Percentiles rank a stretch among this genome's conserved stretches.
These are phyloP conservation scores for Alosa sapidissima DNA, from an alignment of 2,797 vertebrate species.

Conservation along the genomic window DNA sequence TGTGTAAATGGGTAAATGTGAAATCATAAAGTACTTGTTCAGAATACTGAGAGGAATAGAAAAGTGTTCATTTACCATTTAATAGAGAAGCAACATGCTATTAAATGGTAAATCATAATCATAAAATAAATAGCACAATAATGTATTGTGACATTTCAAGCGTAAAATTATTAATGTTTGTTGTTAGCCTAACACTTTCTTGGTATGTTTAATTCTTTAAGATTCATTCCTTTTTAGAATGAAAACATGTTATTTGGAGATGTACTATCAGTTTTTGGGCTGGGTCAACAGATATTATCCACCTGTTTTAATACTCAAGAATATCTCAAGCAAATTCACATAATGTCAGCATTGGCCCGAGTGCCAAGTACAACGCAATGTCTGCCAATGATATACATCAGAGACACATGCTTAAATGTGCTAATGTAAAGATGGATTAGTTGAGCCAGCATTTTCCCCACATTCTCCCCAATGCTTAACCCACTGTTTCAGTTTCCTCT, in stretches of 20 bases:
- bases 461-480: neutral
- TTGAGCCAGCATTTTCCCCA: neutral
- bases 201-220: no score
- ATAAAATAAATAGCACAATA: no score
- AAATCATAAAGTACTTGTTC: no score
- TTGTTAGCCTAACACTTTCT: neutral
- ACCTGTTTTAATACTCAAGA: no score
- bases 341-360: neutral
- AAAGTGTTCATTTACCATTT: no score
- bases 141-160: no score
- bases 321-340: neutral
- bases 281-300: no score
- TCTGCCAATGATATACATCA: neutral
- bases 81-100: no score
- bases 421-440: neutral
- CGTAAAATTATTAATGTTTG: no score
- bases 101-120: no score
- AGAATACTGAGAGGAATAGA: no score
- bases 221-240: neutral
- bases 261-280: neutral
- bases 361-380: neutral
- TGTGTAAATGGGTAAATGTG: no score
- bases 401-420: neutral
- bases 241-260: neutral
- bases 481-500: neutral